Evolutionary conservation across 2,888 invertebrate species (phyloP), one percentile per base, ranked within the genome.

Genomic region (Ichneumoninae sp.): DNA sequence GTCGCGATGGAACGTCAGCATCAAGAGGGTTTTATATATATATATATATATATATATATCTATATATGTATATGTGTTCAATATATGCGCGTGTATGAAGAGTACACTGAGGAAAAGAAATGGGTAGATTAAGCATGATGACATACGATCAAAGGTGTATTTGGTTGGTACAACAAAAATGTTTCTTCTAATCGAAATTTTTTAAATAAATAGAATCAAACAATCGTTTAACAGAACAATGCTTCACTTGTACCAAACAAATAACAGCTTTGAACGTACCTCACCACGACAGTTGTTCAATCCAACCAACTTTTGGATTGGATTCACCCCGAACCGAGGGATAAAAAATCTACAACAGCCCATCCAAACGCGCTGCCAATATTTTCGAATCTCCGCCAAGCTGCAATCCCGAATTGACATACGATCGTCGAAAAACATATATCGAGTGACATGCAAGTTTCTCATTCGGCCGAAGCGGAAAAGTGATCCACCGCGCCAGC

Each of bases 301-400:
- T 33, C 33, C 6, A 33, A 19, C 19, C 3, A 52, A 19, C 1
- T 5, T 52, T 52, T 52, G 1, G 26, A 10, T 84, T 70, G 40
- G 50, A 82, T 80, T 96, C 93, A 98, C 98, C 97, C 98, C 96
- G 94, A 98, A 95, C 92, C 99, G 96, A 94, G 97, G 97, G 94
- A 40, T 0, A 40, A 40, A 40, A 40, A 40, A 40, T 10, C 40
- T 10, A 40, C 8, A 40, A 40, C 1, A 2, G 10, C 10, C 40
- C 0, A 10, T 40, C 40, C 40, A 40, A 40, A 10, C 10, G 0
- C 44, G 44, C 16, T 4, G 44, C 4, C 13, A 47, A 47, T 47
- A 47, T 5, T 47, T 16, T 16, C 16, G 44, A 16, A 3, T 47
- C 13, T 47, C 16, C 13, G 4, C 13, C 16, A 16, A 13, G 44